A percentile compares a stretch with the other conserved stretches of the same genome.
Evolutionary conservation across 2,797 vertebrate genomes (phyloP).

Genomic region (Danio kyathit): DNA sequence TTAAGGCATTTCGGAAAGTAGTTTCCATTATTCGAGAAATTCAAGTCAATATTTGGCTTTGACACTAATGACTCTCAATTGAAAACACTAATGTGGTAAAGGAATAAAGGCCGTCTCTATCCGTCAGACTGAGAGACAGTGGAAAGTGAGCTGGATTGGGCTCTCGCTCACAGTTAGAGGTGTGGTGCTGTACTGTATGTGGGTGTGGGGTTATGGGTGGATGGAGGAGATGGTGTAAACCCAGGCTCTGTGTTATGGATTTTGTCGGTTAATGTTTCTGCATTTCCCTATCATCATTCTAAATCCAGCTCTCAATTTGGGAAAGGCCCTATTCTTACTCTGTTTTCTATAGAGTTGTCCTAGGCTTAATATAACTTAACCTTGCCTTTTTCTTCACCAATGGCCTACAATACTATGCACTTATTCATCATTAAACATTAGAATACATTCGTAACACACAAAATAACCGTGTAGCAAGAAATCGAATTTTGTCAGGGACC

Average conservation of each 20-base stretch:
- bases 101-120: conserved; percentile 24
- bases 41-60: conserved; percentile 33
- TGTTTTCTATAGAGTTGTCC: not conserved
- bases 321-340: conserved; percentile 9
- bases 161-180: conserved; percentile 19
- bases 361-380: not conserved
- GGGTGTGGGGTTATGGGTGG: conserved; percentile 14
- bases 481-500: no score
- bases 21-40: conserved; percentile 26
- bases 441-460: no score
- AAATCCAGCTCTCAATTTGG: conserved; percentile 5
- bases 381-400: not conserved
- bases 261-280: conserved; percentile 2
- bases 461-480: no score
- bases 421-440: not conserved
- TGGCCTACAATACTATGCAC: not conserved
- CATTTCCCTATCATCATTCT: not conserved
- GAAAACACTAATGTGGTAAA: conserved; percentile 34
- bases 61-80: conserved; percentile 26
- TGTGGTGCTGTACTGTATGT: not conserved
- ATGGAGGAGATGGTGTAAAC: conserved; percentile 11
- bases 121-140: conserved; percentile 11
- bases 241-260: not conserved
- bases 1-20: conserved; percentile 24
- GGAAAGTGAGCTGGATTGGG: conserved; percentile 14